Conservation (phyloP, 2,113 vertebrate genomes). For the Myotis brandtii region DNA sequence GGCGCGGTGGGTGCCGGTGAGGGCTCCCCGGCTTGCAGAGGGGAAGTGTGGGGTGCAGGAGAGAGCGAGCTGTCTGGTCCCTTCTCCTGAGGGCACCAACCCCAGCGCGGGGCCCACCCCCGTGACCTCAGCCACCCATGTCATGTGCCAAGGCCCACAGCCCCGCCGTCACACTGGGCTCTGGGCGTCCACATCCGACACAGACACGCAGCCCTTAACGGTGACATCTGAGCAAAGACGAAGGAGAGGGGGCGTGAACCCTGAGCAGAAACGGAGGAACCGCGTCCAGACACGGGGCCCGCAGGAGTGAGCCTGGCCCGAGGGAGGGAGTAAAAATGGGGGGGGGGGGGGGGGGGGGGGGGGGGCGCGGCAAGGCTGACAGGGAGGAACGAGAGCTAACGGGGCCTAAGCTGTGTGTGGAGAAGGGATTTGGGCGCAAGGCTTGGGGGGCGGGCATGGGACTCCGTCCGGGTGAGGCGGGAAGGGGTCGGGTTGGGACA, state of each 20-base stretch:
- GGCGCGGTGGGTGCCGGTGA: accelerated
- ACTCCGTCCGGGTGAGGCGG: background rate
- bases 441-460: background rate
- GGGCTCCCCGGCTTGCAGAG: accelerated
- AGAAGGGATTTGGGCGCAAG: background rate
- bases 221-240: background rate
- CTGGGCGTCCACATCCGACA: accelerated
- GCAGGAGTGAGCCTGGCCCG: background rate
- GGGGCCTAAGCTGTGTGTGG: accelerated
- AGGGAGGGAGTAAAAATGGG: too few relatives aligned
- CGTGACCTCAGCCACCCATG: accelerated
- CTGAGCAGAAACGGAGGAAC: accelerated
- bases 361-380: too few relatives aligned
- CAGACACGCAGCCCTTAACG: accelerated
- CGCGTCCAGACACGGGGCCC: background rate
- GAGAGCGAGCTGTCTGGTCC: too few relatives aligned
- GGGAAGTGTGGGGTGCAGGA: background rate
- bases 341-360: too few relatives aligned
- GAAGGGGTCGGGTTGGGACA: background rate
- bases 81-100: accelerated
- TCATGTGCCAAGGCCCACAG: accelerated
- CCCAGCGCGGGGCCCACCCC: too few relatives aligned
- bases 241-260: background rate
- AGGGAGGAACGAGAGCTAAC: too few relatives aligned
- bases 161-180: accelerated